Percentiles rank a stretch among this genome's conserved stretches.
These are phyloP conservation scores for Synodontis membranacea DNA, from an alignment of 2,113 vertebrate species.

Conservation along the genomic window DNA sequence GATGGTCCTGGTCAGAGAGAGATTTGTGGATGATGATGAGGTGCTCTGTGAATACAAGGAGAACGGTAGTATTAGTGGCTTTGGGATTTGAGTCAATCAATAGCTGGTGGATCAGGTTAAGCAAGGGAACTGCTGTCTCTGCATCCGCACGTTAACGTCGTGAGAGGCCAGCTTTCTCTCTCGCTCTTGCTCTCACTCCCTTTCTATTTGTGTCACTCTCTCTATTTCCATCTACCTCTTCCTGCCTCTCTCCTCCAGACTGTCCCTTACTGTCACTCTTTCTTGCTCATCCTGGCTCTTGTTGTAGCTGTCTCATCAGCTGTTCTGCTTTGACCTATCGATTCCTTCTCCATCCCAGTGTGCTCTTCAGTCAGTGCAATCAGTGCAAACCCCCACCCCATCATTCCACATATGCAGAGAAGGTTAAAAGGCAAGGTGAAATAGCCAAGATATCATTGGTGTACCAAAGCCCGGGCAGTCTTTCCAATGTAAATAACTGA, in stretches of 20 bases:
- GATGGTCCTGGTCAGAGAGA: not conserved
- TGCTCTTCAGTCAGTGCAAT: conserved; percentile 54
- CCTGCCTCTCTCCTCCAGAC: not conserved
- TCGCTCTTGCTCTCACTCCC: not conserved
- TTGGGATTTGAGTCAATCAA: conserved; percentile 54
- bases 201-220: not conserved
- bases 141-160: conserved; percentile 26
- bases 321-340: conserved; percentile 56
- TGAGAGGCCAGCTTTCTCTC: conserved; percentile 30
- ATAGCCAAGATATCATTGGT: not conserved
- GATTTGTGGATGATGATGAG: not conserved
- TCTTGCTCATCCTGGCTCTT: not conserved
- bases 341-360: conserved; percentile 48
- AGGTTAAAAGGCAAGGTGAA: conserved; percentile 44
- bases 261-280: not conserved
- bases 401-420: conserved; percentile 27
- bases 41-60: conserved; percentile 6
- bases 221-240: conserved; percentile 26
- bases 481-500: not conserved
- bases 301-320: conserved; percentile 46
- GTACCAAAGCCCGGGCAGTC: not conserved
- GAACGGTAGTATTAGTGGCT: conserved; percentile 48
- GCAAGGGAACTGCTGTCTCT: conserved; percentile 45
- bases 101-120: conserved; percentile 36
- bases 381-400: conserved; percentile 38